phyloP scores from a whole-genome alignment of 2,113 vertebrate genomes.

The Vulpes vulpes region DNA sequence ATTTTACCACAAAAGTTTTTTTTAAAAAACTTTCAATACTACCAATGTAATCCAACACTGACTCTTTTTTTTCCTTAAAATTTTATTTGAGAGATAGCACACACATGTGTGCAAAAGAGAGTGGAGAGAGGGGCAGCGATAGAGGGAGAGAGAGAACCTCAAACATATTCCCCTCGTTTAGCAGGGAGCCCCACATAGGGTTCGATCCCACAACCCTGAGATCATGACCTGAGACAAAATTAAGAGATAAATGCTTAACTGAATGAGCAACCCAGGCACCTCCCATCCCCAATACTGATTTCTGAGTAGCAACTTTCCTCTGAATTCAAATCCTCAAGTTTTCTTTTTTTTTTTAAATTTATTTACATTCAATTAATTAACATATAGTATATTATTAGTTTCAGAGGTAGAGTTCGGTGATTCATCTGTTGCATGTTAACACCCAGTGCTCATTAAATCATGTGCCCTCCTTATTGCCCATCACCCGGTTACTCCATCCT shows the following conservation, averaged over 20 bases:
- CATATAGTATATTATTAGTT: too few relatives aligned
- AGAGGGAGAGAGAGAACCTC: not conserved
- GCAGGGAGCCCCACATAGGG: not conserved
- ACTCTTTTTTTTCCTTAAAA: not conserved
- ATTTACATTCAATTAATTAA: too few relatives aligned
- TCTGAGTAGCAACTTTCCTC: slow-evolving; percentile 24
- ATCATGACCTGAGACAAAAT: not conserved
- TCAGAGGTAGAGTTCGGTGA: too few relatives aligned
- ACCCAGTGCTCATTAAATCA: too few relatives aligned
- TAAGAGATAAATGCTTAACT: not conserved
- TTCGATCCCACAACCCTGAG: not conserved
- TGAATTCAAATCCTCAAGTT: not conserved
- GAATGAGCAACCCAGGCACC: not conserved
- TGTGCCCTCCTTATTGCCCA: too few relatives aligned
- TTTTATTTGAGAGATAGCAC: too few relatives aligned
- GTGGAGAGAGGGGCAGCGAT: not conserved
- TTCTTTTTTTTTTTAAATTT: not conserved
- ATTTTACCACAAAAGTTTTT: not conserved
- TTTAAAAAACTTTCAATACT: not conserved
- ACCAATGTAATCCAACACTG: not conserved
- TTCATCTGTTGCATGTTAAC: too few relatives aligned
- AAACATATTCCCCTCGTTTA: not conserved
- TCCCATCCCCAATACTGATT: not conserved
- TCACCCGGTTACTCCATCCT: too few relatives aligned
- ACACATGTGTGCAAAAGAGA: not conserved